Evolutionary conservation across 2,113 vertebrate species (phyloP).

Genomic region (Grammomys surdaster): DNA sequence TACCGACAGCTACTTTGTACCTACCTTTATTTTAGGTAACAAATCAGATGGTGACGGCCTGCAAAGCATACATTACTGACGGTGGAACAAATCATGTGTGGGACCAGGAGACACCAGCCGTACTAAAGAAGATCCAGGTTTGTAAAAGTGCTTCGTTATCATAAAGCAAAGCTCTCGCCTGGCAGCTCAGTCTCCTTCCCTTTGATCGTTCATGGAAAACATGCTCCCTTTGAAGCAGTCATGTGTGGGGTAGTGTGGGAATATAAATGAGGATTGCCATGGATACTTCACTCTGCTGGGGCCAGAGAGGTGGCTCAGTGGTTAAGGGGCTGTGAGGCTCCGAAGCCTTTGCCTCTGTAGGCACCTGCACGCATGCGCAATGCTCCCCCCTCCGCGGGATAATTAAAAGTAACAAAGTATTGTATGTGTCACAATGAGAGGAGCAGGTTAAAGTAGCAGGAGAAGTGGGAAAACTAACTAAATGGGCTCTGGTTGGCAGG

Average conservation of each 20-base stretch:
- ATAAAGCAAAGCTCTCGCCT: not conserved
- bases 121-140: conserved; percentile 91
- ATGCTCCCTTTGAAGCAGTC: not conserved
- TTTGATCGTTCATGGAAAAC: conserved; percentile 3
- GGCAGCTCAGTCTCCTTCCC: not conserved
- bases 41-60: conserved; percentile 92
- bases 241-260: not conserved
- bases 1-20: conserved; percentile 49
- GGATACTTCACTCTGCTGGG: conserved; percentile 79
- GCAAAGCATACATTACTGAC: conserved; percentile 91
- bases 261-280: not conserved
- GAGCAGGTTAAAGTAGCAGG: conserved; percentile 94
- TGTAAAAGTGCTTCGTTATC: conserved; percentile 70
- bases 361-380: not conserved
- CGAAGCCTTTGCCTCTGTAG: not conserved
- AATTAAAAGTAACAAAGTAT: not conserved
- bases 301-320: not conserved
- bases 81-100: conserved; percentile 86
- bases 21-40: conserved; percentile 87
- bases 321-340: not conserved
- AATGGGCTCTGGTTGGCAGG: conserved; percentile 90
- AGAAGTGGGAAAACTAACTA: conserved; percentile 92
- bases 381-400: too few relatives aligned
- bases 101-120: conserved; percentile 88
- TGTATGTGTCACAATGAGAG: conserved; percentile 79